Conservation (phyloP, 2,888 invertebrate genomes). For the Callosobruchus maculatus region DNA sequence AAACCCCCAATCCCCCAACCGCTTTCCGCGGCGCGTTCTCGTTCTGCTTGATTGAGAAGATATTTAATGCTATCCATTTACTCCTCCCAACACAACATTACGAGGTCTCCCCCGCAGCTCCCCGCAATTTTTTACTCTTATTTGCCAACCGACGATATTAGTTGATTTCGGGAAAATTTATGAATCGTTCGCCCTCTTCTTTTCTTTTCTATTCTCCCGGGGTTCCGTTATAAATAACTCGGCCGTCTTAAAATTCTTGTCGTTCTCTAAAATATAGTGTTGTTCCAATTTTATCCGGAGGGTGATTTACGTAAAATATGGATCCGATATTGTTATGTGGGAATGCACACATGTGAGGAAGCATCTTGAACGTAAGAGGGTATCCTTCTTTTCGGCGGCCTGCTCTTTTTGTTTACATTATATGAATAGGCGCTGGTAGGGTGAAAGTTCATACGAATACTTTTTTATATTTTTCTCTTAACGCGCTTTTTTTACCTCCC, state of each 20-base stretch:
- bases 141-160: conserved; percentile 1
- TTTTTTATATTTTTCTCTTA: no score
- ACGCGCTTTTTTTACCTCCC: no score
- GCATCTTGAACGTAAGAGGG: neutral
- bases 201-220: neutral
- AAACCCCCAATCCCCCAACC: neutral
- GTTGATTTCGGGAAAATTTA: conserved; percentile 1
- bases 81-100: conserved; percentile 3
- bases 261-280: neutral
- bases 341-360: neutral
- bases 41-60: conserved; percentile 7
- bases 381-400: neutral
- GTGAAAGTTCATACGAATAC: neutral
- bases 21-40: neutral
- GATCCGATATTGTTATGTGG: neutral
- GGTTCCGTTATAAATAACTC: neutral
- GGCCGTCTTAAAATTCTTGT: neutral
- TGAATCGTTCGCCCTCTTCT: neutral
- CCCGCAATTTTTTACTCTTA: neutral
- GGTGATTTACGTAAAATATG: neutral
- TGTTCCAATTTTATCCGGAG: neutral
- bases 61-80: conserved; percentile 8
- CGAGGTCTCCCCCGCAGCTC: conserved; percentile 1
- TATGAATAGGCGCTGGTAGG: neutral
- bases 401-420: neutral